Evolutionary conservation across 2,797 vertebrate species (phyloP).

Genomic region (Phataginus tetradactyla): DNA sequence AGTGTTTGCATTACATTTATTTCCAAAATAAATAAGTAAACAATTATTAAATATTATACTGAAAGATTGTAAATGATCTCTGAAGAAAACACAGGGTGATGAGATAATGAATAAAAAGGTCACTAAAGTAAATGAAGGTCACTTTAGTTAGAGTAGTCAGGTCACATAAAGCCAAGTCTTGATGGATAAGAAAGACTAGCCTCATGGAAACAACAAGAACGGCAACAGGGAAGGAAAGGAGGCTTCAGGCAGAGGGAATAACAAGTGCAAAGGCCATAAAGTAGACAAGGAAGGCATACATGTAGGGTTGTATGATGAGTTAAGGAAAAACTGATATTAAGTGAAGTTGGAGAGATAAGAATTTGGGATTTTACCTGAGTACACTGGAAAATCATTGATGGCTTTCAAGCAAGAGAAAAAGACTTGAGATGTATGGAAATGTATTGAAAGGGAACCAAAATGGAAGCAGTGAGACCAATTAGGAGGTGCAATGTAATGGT

Average conservation of each 20-base stretch:
- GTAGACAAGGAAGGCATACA: background rate
- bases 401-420: conserved; percentile 21
- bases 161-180: background rate
- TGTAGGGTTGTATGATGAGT: background rate
- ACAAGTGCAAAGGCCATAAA: background rate
- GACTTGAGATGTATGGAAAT: background rate
- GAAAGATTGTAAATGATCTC: background rate
- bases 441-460: conserved; percentile 4
- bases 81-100: background rate
- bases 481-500: background rate
- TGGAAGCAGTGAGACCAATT: conserved; percentile 18
- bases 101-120: conserved; percentile 3
- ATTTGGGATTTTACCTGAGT: background rate
- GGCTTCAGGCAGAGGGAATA: background rate
- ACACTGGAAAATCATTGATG: background rate
- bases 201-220: background rate
- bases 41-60: background rate
- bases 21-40: background rate
- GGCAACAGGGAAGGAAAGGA: background rate
- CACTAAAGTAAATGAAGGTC: background rate
- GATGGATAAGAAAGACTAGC: background rate
- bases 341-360: background rate
- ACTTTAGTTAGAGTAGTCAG: background rate
- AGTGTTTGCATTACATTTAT: too few species aligned
- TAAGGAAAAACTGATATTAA: background rate